Conservation (phyloP, 2,113 vertebrate species). For the Sorex araneus region DNA sequence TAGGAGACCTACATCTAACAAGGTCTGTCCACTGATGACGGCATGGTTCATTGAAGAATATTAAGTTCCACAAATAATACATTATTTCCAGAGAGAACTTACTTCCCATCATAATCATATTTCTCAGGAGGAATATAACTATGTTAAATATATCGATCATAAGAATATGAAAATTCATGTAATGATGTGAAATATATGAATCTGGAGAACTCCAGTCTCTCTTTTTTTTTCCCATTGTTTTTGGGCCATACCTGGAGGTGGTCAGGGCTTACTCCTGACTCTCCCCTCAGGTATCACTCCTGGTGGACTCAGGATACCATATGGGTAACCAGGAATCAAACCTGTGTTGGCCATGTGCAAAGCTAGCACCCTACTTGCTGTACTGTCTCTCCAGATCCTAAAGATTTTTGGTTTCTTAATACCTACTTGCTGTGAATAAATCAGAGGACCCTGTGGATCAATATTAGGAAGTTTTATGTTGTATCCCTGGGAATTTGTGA, state of each 20-base stretch:
- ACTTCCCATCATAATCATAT: conserved; percentile 4
- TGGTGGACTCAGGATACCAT: too few species aligned
- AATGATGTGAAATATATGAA: too few species aligned
- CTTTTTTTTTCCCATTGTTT: too few species aligned
- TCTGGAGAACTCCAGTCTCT: too few species aligned
- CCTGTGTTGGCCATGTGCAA: too few species aligned
- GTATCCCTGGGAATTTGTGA: background rate
- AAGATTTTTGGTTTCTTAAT: background rate
- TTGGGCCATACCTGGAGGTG: too few species aligned
- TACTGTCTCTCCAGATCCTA: conserved; percentile 19
- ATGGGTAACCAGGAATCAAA: too few species aligned
- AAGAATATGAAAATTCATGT: too few species aligned
- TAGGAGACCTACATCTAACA: conserved; percentile 74
- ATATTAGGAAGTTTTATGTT: background rate
- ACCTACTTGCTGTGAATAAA: background rate
- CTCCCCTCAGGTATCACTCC: too few species aligned
- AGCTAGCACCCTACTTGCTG: too few species aligned
- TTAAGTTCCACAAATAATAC: background rate
- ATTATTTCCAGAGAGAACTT: background rate
- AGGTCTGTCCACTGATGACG: background rate
- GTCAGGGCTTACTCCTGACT: too few species aligned
- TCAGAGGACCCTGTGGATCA: background rate
- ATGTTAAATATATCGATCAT: background rate
- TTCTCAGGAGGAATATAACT: conserved; percentile 25
- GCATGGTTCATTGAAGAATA: background rate